A percentile compares a stretch with the other conserved stretches of the same genome.
phyloP scores from a whole-genome alignment of 2,797 vertebrate genomes.

The Scolopax rusticola region DNA sequence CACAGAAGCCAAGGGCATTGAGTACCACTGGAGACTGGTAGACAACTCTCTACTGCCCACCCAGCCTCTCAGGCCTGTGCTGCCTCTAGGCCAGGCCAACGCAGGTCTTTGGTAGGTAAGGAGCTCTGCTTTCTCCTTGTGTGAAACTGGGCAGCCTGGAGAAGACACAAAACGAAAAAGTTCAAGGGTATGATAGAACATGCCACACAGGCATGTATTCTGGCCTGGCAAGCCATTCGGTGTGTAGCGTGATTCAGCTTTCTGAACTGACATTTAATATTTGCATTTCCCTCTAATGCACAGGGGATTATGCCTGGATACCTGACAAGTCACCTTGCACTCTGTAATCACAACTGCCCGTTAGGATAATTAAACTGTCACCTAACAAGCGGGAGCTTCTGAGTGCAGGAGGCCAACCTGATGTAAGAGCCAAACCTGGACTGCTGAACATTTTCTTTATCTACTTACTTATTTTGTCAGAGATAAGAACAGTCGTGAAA shows the following conservation, averaged over 20 bases:
- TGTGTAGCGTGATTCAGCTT: neutral
- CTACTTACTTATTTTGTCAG: slow-evolving; percentile 1
- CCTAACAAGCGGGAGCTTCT: neutral
- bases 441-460: neutral
- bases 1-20: neutral
- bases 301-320: neutral
- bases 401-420: neutral
- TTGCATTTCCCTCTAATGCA: neutral
- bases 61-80: accelerated
- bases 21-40: neutral
- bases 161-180: neutral
- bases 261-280: neutral
- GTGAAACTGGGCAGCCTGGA: neutral
- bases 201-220: neutral
- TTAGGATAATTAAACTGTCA: slow-evolving; percentile 57
- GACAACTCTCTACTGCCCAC: neutral
- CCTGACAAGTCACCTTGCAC: slow-evolving; percentile 18
- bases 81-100: neutral
- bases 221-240: neutral
- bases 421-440: neutral
- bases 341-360: neutral
- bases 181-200: neutral
- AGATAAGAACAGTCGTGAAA: neutral
- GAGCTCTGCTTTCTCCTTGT: neutral
- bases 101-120: neutral